phyloP scores from a whole-genome alignment of 2,113 vertebrate species.

The Dicaeum eximium region DNA sequence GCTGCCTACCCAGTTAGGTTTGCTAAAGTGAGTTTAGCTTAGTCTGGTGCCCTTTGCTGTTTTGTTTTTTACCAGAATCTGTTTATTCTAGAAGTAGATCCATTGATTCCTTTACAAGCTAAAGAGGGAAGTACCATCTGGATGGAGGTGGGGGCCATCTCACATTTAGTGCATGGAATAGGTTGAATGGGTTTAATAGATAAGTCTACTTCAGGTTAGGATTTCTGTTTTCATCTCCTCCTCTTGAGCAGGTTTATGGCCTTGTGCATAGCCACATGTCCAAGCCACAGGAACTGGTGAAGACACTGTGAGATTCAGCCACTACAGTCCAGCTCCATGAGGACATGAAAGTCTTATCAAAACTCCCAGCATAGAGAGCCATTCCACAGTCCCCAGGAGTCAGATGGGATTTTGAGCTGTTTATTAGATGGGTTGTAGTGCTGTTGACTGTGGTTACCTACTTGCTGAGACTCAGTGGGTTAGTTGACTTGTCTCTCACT shows the following conservation, averaged over 20 bases:
- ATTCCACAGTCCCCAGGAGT: neutral
- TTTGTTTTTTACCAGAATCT: neutral
- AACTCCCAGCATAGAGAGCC: neutral
- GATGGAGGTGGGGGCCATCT: neutral
- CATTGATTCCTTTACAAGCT: neutral
- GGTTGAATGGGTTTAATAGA: neutral
- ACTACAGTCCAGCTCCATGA: neutral
- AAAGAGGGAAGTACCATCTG: neutral
- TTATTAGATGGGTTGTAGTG: neutral
- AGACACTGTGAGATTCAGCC: neutral
- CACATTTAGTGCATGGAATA: neutral
- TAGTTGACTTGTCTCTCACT: neutral
- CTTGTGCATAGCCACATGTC: neutral
- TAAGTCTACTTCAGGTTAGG: neutral
- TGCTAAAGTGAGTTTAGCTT: neutral
- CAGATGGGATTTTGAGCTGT: neutral
- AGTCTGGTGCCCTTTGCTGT: neutral
- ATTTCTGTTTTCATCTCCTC: neutral
- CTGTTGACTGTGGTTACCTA: neutral
- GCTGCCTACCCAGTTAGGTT: neutral
- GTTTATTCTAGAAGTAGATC: neutral
- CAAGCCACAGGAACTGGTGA: neutral
- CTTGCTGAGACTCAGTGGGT: neutral
- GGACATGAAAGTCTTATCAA: neutral
- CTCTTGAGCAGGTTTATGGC: neutral